Conservation (phyloP, 2,113 vertebrate species). For the Barnardius zonarius region DNA sequence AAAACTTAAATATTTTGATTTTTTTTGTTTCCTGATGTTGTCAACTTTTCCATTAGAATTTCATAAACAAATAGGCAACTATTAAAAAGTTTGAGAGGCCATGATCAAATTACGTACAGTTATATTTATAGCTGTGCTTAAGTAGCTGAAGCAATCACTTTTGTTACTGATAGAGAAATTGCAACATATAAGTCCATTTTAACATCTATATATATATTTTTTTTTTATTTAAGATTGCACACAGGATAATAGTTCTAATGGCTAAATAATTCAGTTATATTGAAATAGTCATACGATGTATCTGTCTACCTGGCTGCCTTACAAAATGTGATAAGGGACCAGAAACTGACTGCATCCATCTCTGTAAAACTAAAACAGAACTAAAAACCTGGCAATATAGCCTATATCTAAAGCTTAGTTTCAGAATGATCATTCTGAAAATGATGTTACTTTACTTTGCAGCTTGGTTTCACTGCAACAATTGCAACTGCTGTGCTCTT, state of each 20-base stretch:
- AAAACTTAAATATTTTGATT: neutral
- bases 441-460: neutral
- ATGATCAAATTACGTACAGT: neutral
- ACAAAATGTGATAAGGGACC: neutral
- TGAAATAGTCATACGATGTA: neutral
- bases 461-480: constrained; percentile 91
- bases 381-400: neutral
- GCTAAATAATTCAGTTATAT: neutral
- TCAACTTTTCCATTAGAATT: neutral
- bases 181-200: neutral
- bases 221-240: neutral
- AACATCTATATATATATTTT: neutral
- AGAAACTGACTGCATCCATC: neutral
- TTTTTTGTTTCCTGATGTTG: neutral
- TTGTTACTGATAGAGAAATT: neutral
- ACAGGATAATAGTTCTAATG: neutral
- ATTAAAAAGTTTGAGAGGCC: neutral
- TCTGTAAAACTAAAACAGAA: neutral
- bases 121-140: neutral
- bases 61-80: neutral
- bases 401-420: neutral
- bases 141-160: neutral
- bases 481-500: constrained; percentile 82
- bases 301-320: neutral
- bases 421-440: neutral